Base-by-base conservation (phyloP, 2,797 vertebrate species). In the Acanthopagrus latus region DNA sequence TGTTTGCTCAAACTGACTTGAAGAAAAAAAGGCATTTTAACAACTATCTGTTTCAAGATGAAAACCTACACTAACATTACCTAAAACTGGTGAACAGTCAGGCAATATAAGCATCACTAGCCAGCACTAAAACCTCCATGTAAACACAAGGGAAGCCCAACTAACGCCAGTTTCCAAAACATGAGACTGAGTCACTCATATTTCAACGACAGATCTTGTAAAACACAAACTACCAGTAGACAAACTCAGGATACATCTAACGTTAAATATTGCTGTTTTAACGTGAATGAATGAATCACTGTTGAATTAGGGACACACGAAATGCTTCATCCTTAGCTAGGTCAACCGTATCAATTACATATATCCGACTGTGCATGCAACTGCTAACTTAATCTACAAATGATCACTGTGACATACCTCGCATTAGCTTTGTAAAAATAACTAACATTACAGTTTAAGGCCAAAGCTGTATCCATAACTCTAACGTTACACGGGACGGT, bases 401-500 rank as follows among this genome's bases (percentile, higher is more conserved):
- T 0, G 3, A 50, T 20, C 3, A 20, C 1, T n/a, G 2, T 13
- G 17, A 52, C 7, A 6, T 47, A 33, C n/a, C 38, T 44, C 20
- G 7, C 18, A 46, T 67, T 56, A 21, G 59, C 56, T 13, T 27
- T 1, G 48, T 52, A 33, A 13, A 13, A 9, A 56, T 4, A 2
- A 29, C 1, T 8, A 14, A 27, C 3, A 20, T 8, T 4, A 25
- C 11, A 57, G 11, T 50, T 77, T 33, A 12, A 51, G 56, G 80
- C 74, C 79, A 76, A 21, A 64, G 27, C 64, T 77, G 21, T 71
- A 33, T 33, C 38, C 57, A 67, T 41, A 29, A 41, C 6, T 63
- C 12, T 12, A 54, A 64, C 54, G 54, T 69, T 73, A 47, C 50
- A 78, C 50, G 58, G 77, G 64, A 47, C 70, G 47, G 57, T 59